Evolutionary conservation across 2,113 vertebrate genomes (phyloP).

Genomic region (Pagrus major): DNA sequence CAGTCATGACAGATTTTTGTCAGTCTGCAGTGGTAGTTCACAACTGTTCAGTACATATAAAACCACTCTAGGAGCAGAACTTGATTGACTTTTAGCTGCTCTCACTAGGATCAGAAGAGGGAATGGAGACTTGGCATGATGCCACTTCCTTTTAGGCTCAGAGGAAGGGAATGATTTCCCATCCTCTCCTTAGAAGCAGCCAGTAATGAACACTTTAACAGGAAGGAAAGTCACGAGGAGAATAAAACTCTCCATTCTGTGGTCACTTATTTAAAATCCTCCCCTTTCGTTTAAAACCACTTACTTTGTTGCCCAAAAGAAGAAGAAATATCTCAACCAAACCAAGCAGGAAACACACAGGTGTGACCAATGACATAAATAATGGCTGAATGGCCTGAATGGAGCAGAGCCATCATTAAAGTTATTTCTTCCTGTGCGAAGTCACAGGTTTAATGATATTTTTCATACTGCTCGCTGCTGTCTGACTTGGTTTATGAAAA

Average conservation of each 20-base stretch:
- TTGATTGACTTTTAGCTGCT: neutral
- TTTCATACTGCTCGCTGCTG: neutral
- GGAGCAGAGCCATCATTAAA: neutral
- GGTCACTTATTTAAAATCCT: neutral
- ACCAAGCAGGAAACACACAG: neutral
- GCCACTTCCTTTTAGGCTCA: constrained; percentile 30
- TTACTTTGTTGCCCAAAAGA: neutral
- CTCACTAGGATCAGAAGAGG: neutral
- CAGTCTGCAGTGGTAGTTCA: neutral
- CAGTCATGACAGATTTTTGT: neutral
- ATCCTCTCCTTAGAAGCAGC: neutral
- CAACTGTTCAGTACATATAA: neutral
- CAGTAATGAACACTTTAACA: constrained; percentile 22
- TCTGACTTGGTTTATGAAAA: neutral
- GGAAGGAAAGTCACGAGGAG: neutral
- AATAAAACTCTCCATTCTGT: neutral
- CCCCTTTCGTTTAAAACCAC: neutral
- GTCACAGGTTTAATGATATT: too few relatives aligned
- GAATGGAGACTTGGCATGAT: constrained; percentile 25
- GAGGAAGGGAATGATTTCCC: constrained; percentile 16
- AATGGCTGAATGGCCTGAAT: neutral
- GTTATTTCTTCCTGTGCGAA: neutral
- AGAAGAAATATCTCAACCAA: neutral
- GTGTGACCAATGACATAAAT: constrained; percentile 5
- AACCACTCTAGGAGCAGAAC: neutral